A percentile compares a stretch with the other conserved stretches of the same genome.
These are phyloP conservation scores for Baronia brevicornis DNA, from an alignment of 2,888 invertebrate species.

Conservation along the genomic window DNA sequence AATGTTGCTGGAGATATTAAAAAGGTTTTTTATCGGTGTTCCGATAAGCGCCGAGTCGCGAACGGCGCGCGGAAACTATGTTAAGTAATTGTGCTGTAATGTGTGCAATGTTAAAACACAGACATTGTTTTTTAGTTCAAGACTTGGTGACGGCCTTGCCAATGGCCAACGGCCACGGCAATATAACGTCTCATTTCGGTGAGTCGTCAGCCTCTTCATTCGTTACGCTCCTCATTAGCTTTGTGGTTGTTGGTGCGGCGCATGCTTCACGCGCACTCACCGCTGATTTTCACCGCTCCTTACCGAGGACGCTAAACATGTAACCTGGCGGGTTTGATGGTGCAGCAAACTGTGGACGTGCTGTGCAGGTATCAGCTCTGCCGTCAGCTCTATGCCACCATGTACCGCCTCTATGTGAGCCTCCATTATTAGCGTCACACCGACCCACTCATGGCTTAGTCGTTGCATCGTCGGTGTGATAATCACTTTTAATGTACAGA, in stretches of 20 bases:
- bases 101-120: conserved; percentile 68
- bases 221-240: conserved; percentile 61
- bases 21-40: conserved; percentile 6
- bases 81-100: conserved; percentile 30
- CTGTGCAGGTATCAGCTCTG: conserved; percentile 43
- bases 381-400: conserved; percentile 49
- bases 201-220: conserved; percentile 68
- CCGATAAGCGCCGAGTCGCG: conserved; percentile 15
- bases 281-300: conserved; percentile 35
- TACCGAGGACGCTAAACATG: conserved; percentile 6
- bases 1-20: conserved; percentile 5
- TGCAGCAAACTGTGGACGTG: conserved; percentile 37
- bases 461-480: conserved; percentile 63
- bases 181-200: conserved; percentile 74
- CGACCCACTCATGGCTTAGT: conserved; percentile 66
- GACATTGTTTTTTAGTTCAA: conserved; percentile 76
- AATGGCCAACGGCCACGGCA: conserved; percentile 74
- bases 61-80: conserved; percentile 20
- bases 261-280: conserved; percentile 56
- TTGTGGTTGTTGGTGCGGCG: conserved; percentile 68
- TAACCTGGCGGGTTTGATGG: background rate
- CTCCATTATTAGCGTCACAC: conserved; percentile 59
- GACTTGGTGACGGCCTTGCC: conserved; percentile 76
- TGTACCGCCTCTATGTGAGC: conserved; percentile 57
- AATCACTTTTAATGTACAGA: conserved; percentile 47